phyloP scores from a whole-genome alignment of 2,797 vertebrate genomes.

The Thunnus albacares region DNA sequence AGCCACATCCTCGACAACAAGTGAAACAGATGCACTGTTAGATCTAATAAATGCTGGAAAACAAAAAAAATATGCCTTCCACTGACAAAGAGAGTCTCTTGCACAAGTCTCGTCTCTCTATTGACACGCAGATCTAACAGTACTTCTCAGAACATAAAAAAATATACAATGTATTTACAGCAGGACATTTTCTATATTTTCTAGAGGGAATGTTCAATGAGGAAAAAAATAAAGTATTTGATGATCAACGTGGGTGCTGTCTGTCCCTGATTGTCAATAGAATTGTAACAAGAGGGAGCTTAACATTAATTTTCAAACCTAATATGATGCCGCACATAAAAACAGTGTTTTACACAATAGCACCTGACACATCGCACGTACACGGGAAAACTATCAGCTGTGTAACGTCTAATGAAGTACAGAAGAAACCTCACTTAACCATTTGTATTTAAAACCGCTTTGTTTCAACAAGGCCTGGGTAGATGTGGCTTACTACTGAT shows the following conservation, averaged over 20 bases:
- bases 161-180: constrained; percentile 96
- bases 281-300: constrained; percentile 84
- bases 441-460: constrained; percentile 38
- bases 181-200: constrained; percentile 88
- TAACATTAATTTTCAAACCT: constrained; percentile 41
- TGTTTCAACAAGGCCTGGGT: constrained; percentile 37
- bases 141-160: constrained; percentile 79
- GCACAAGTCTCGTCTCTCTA: constrained; percentile 60
- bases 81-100: constrained; percentile 70
- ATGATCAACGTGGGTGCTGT: constrained; percentile 86
- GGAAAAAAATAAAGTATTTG: constrained; percentile 65
- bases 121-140: constrained; percentile 58
- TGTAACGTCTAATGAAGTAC: constrained; percentile 32
- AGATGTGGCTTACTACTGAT: constrained; percentile 27
- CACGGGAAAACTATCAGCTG: constrained; percentile 36
- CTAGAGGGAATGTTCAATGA: constrained; percentile 93
- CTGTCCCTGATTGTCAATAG: constrained; percentile 94
- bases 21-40: constrained; percentile 36
- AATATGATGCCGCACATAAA: constrained; percentile 44
- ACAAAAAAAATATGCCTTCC: constrained; percentile 57
- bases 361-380: constrained; percentile 51
- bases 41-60: constrained; percentile 60
- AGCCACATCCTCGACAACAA: constrained; percentile 39
- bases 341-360: constrained; percentile 61
- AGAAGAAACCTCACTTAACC: constrained; percentile 32